Evolutionary conservation across 2,797 vertebrate species (phyloP), one percentile per base, ranked within the genome.

Genomic region (Loriculus beryllinus): DNA sequence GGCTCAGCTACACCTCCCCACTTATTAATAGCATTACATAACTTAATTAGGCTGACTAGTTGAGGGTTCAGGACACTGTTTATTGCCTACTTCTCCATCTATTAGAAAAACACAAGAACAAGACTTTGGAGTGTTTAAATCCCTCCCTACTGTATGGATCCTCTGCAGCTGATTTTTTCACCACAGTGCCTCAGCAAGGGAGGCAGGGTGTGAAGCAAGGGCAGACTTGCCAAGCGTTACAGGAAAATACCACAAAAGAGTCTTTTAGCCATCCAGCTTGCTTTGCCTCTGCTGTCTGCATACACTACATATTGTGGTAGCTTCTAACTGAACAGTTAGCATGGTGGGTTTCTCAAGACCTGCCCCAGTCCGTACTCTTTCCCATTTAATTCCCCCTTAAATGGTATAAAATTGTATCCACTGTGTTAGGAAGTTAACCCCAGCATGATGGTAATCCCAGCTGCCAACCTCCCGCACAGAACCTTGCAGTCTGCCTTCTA

Each of bases 101-200:
- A 18, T 47, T 63, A 57, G 63, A 64, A 75, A 68, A 57, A 57
- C 35, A 71, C 5, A 40, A 82, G 52, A 47, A 14, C 20, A 80
- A 67, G 43, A 56, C 43, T 77, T 56, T 3, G 18, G 42, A 45
- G 21, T 51, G 7, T 70, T 76, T 59, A 68, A 40, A 43, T 69
- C 31, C n/a, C 60, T 89, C 35, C 22, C 67, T 69, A 42, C 35
- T 19, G 19, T 69, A 75, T 60, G 78, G 69, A 82, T 90, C 49
- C 62, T 60, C 67, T 6, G 3, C 94, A 72, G 84, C 63, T 84
- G 93, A 56, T 76, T 93, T 92, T 96, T 93, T 91, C 94, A 71
- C 12, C 9, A 60, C 3, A 4, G 57, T 59, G 52, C 62, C 86
- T 80, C 71, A 43, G 77, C n/a, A 39, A 56, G 67, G 71, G 57